These are phyloP conservation scores for Chaetogeoica ovagalla DNA, from an alignment of 2,888 invertebrate species.

Conservation along the genomic window DNA sequence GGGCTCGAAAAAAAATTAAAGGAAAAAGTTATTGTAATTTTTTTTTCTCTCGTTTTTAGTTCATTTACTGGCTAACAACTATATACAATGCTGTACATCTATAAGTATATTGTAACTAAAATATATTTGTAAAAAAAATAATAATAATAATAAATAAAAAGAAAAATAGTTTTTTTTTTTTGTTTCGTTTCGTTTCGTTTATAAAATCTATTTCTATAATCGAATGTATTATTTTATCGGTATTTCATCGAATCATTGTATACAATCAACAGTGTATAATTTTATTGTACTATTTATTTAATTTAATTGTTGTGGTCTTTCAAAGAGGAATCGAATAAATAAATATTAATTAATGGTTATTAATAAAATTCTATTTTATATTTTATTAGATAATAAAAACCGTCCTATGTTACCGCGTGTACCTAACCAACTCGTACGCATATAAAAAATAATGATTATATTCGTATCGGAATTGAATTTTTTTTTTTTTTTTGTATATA, in stretches of 20 bases:
- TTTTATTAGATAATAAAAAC: neutral
- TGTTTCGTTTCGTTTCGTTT: slow-evolving; percentile 30
- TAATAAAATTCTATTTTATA: slow-evolving; percentile 19
- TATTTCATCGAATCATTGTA: slow-evolving; percentile 49
- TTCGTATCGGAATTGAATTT: too few relatives aligned
- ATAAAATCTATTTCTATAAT: slow-evolving; percentile 42
- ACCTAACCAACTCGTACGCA: too few relatives aligned
- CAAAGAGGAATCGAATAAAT: slow-evolving; percentile 51
- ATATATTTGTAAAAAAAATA: slow-evolving; percentile 35
- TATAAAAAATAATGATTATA: too few relatives aligned
- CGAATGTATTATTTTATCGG: slow-evolving; percentile 48
- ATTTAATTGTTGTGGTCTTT: slow-evolving; percentile 52
- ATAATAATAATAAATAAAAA: too few relatives aligned
- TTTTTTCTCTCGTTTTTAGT: slow-evolving; percentile 43
- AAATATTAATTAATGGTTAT: slow-evolving; percentile 52
- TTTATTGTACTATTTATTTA: slow-evolving; percentile 50
- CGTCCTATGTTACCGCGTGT: too few relatives aligned
- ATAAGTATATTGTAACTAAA: slow-evolving; percentile 40
- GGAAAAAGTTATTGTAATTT: slow-evolving; percentile 42
- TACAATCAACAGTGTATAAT: slow-evolving; percentile 51
- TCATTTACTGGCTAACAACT: slow-evolving; percentile 36
- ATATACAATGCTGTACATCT: slow-evolving; percentile 28
- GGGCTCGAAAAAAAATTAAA: slow-evolving; percentile 38
- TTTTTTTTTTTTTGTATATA: too few relatives aligned
- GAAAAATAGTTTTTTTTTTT: slow-evolving; percentile 43